These are phyloP conservation scores for Drosophila picticornis DNA, from an alignment of 2,888 invertebrate species.

Conservation along the genomic window DNA sequence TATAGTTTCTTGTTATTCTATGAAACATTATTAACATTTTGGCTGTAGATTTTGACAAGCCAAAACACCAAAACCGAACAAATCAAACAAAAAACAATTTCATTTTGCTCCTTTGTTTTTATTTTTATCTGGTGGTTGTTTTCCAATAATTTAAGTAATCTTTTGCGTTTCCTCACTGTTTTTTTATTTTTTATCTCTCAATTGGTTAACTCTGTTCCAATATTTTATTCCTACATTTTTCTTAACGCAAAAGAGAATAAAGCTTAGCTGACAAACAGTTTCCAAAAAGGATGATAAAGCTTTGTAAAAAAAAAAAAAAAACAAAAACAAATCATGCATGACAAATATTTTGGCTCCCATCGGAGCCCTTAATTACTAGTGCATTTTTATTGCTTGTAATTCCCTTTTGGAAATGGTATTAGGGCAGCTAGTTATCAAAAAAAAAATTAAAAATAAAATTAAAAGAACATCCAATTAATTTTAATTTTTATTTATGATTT, in stretches of 20 bases:
- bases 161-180: conserved; percentile 64
- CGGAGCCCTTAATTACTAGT: conserved; percentile 30
- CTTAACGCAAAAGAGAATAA: conserved; percentile 52
- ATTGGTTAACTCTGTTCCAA: conserved; percentile 56
- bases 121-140: conserved; percentile 71
- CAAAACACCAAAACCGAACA: conserved; percentile 37
- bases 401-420: conserved; percentile 69
- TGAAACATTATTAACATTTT: conserved; percentile 75
- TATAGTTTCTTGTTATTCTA: conserved; percentile 50
- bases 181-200: conserved; percentile 8
- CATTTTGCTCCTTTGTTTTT: conserved; percentile 46
- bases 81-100: conserved; percentile 56
- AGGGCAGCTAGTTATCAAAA: conserved; percentile 53
- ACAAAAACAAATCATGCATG: conserved; percentile 44
- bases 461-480: conserved; percentile 64
- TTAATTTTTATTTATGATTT: conserved; percentile 82
- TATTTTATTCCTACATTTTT: conserved; percentile 36
- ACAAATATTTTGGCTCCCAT: conserved; percentile 21
- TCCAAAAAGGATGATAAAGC: conserved; percentile 17
- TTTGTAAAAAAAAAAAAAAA: conserved; percentile 10
- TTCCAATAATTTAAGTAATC: conserved; percentile 71
- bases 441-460: conserved; percentile 29
- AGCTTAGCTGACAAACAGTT: conserved; percentile 28
- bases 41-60: conserved; percentile 82
- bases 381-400: conserved; percentile 46